Evolutionary conservation across 2,113 vertebrate species (phyloP), one percentile per base, ranked within the genome.

Genomic region (Etheostoma cragini): DNA sequence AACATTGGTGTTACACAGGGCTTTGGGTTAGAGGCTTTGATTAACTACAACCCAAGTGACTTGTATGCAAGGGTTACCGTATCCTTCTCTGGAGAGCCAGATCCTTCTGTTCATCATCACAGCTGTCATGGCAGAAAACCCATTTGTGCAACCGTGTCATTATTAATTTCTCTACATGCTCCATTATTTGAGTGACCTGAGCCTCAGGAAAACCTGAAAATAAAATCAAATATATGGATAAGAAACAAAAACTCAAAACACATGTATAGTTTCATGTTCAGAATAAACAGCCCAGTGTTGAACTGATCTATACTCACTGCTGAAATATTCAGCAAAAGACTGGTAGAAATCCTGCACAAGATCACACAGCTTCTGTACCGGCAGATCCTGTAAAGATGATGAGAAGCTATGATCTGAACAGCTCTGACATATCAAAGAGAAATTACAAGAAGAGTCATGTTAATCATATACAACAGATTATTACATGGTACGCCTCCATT

Each of bases 71-170:
- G 14, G 13, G 70, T 89, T 75, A 95, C 96, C 94, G 93, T 81
- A 96, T 96, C 63, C 94, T 93, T 46, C 82, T 93, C 80, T 96
- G 96, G 14, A 96, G 92, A 45, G 77, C 84, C 56, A 96, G 85
- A 72, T 96, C 96, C 64, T 93, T 96, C 78, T 95, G 95, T 69
- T 96, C 95, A 42, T 96, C 96, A 5, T 95, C 94, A 71, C 94
- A 94, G 80, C 93, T 94, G 87, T 96, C 94, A 22, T 95, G 93
- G 80, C 95, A 96, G 87, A 96, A 96, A 69, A 94, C 95, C 91
- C 93, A 96, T 84, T 95, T 95, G 82, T 96, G 95, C 62, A 96
- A 83, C 13, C 94, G 92, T 1, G 96, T 96, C 96, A 96, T 96
- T 62, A 95, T 91, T 11, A 96, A 84, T 87, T 96, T 96, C 89